Conservation (phyloP, 2,888 invertebrate genomes). For the Mesorhabditis spiculigera region DNA sequence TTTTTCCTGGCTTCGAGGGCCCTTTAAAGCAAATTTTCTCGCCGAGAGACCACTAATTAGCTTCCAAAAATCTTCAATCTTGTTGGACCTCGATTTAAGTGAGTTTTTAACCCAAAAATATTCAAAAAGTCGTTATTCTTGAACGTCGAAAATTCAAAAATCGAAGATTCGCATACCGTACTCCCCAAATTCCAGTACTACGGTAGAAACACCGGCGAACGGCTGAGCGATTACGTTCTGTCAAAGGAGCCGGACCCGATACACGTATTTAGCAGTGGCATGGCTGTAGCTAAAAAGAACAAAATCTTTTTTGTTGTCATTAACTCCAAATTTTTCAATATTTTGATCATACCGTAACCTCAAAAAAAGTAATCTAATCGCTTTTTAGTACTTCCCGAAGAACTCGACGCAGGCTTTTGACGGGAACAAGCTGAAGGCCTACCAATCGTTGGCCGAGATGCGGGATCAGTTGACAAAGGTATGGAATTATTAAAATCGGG, state of each 20-base stretch:
- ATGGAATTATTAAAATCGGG: not conserved
- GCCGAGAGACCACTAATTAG: too few relatives aligned
- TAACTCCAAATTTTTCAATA: too few relatives aligned
- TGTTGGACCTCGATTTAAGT: too few relatives aligned
- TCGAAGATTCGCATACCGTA: not conserved
- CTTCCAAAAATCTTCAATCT: too few relatives aligned
- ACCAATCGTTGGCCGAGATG: constrained; percentile 50
- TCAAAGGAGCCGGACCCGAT: not conserved
- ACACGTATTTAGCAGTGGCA: not conserved
- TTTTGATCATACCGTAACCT: too few relatives aligned
- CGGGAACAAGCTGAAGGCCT: constrained; percentile 44
- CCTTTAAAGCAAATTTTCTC: too few relatives aligned
- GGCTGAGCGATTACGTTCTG: not conserved
- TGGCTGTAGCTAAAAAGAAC: not conserved
- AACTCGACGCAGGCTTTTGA: constrained; percentile 40
- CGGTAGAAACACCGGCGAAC: not conserved
- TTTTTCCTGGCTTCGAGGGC: too few relatives aligned
- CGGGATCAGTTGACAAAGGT: constrained; percentile 46
- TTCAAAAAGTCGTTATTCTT: too few relatives aligned
- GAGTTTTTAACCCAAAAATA: too few relatives aligned
- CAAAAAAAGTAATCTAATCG: too few relatives aligned
- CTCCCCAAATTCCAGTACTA: not conserved
- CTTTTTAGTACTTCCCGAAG: constrained; percentile 50
- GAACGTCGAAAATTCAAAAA: too few relatives aligned
- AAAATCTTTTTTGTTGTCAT: not conserved